A percentile compares a stretch with the other conserved stretches of the same genome.
These are phyloP conservation scores for Himalopsyche tibetana DNA, from an alignment of 2,888 invertebrate species.

Conservation along the genomic window DNA sequence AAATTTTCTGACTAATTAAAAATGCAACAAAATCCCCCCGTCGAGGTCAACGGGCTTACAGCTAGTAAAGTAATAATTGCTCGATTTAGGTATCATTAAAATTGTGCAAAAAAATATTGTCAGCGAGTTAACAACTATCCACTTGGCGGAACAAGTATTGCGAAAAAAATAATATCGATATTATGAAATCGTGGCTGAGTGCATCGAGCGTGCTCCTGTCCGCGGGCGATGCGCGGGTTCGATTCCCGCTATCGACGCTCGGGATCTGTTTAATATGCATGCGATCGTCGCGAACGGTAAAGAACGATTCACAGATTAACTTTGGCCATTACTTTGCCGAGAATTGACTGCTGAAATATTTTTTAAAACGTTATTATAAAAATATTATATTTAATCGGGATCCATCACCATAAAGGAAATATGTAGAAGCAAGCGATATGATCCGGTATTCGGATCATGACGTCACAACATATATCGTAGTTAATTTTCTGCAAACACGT, in stretches of 20 bases:
- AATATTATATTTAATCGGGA: too few relatives aligned
- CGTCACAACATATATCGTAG: too few relatives aligned
- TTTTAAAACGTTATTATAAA: too few relatives aligned
- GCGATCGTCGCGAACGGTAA: conserved; percentile 16
- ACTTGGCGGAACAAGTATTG: background rate
- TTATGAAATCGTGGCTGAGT: conserved; percentile 2
- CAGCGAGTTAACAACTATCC: background rate
- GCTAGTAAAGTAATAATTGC: too few relatives aligned
- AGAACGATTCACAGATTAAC: conserved; percentile 14
- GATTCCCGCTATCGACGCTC: conserved; percentile 26
- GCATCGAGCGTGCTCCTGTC: conserved; percentile 17
- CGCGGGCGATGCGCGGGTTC: conserved; percentile 9
- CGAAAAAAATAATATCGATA: background rate
- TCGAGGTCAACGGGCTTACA: too few relatives aligned
- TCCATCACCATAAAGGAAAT: too few relatives aligned
- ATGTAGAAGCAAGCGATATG: too few relatives aligned
- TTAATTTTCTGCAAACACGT: too few relatives aligned
- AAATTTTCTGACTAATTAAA: too few relatives aligned
- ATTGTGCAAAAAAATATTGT: background rate
- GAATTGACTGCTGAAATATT: background rate
- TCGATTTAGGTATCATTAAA: background rate
- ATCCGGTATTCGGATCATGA: too few relatives aligned
- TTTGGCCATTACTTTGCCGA: background rate
- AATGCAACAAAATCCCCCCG: too few relatives aligned
- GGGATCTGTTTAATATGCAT: conserved; percentile 16